Evolutionary conservation across 2,113 vertebrate species (phyloP), one percentile per base, ranked within the genome.

Genomic region (Thomomys bottae): DNA sequence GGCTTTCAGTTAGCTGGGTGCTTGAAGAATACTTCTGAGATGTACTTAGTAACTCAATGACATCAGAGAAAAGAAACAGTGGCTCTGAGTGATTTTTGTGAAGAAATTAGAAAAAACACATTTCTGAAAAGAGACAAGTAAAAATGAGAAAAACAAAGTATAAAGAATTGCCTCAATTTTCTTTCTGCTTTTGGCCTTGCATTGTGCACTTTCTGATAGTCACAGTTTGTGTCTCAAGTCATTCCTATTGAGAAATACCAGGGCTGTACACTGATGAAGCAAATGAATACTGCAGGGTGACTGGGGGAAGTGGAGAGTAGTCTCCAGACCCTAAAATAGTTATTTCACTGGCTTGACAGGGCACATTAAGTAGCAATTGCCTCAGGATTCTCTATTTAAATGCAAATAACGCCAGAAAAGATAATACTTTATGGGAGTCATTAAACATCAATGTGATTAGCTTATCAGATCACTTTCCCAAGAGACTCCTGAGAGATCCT

Each of bases 311-410:
- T 24, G 42, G n/a, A 57, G 54, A 79, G 15, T 18, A 59, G 71
- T 14, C 4, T 76, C 20, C 42, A 88, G 54, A 67, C 66, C 70
- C 77, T 42, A 34, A 85, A 90, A 86, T 8, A 73, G 54, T n/a
- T 68, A 70, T 86, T 68, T 40, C 38, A 54, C 17, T 76, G 57
- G 45, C 75, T 85, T 79, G 87, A 75, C 59, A 76, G 85, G 64
- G 30, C 88, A 64, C 83, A 91, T 85, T 83, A 88, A 86, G 26
- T 64, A 90, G 42, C 23, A 61, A 90, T 57, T 73, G 63, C 76
- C 91, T 91, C 70, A n/a, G 66, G 30, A 68, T 78, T 34, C 92
- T 94, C 70, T 83, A 89, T 79, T 95, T 90, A 94, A 87, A 95
- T 90, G 82, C 82, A 83, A 94, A 93, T 94, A 88, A 91, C 79